Percentiles rank a stretch among this genome's conserved stretches.
phyloP scores from a whole-genome alignment of 2,888 invertebrate species.

The Troides aeacus region DNA sequence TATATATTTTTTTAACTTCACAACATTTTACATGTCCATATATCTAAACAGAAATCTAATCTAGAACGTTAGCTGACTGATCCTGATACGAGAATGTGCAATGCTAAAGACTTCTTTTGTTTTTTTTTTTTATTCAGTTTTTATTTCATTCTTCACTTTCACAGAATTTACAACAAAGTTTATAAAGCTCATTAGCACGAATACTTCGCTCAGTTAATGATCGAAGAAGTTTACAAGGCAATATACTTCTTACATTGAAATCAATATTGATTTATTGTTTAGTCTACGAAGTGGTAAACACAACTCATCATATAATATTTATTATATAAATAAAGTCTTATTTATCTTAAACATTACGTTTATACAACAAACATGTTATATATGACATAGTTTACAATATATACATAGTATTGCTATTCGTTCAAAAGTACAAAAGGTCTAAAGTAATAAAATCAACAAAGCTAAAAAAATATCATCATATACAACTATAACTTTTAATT shows the following conservation, averaged over 20 bases:
- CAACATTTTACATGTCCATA: not conserved
- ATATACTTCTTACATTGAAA: slow-evolving; percentile 45
- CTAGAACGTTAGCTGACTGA: slow-evolving; percentile 70
- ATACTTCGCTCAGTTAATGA: slow-evolving; percentile 53
- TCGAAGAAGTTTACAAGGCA: slow-evolving; percentile 51
- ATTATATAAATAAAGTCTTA: not conserved
- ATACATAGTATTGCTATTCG: too few species aligned
- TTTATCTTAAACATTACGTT: not conserved
- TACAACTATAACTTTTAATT: too few species aligned
- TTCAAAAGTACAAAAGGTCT: too few species aligned
- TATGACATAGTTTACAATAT: not conserved
- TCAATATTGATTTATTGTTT: not conserved
- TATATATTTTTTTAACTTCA: not conserved
- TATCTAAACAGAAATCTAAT: slow-evolving; percentile 62
- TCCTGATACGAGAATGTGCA: slow-evolving; percentile 78
- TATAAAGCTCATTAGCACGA: slow-evolving; percentile 58
- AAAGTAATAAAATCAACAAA: too few species aligned
- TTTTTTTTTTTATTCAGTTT: slow-evolving; percentile 67
- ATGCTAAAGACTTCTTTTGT: slow-evolving; percentile 75
- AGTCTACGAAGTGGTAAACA: not conserved
- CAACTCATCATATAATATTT: not conserved
- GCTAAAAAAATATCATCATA: too few species aligned
- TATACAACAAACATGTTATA: not conserved
- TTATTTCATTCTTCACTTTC: slow-evolving; percentile 73
- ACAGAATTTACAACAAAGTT: slow-evolving; percentile 53